These are phyloP conservation scores for Drosophila varians DNA, from an alignment of 1,140 invertebrate genomes.

Conservation along the genomic window DNA sequence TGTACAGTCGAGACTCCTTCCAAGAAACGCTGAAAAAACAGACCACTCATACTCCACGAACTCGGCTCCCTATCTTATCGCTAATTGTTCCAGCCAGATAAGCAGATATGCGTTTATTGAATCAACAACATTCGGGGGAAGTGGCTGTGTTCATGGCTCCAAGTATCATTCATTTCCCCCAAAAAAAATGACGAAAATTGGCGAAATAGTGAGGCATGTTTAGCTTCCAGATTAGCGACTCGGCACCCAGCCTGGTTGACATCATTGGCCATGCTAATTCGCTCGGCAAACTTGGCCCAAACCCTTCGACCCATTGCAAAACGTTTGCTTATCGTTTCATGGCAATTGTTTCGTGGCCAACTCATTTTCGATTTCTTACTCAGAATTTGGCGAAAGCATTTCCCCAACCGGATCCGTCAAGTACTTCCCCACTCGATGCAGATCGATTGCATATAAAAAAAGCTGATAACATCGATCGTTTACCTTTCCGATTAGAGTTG, in stretches of 20 bases:
- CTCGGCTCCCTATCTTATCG: constrained; percentile 58
- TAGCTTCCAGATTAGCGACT: constrained; percentile 44
- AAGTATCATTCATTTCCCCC: constrained; percentile 17
- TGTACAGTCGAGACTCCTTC: constrained; percentile 14
- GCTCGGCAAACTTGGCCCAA: neutral
- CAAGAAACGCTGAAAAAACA: constrained; percentile 18
- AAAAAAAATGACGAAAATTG: constrained; percentile 24
- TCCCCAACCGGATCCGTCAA: constrained; percentile 7
- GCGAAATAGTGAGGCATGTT: constrained; percentile 37
- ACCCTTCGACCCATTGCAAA: constrained; percentile 8
- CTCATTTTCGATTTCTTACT: constrained; percentile 53
- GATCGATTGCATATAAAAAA: neutral
- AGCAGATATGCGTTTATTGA: constrained; percentile 64
- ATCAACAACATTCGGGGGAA: constrained; percentile 36
- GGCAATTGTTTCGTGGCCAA: constrained; percentile 17
- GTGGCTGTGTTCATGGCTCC: constrained; percentile 14
- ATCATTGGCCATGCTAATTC: constrained; percentile 59
- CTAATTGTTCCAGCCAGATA: constrained; percentile 39
- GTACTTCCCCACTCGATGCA: constrained; percentile 6
- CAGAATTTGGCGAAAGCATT: constrained; percentile 30
- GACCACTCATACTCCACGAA: constrained; percentile 18
- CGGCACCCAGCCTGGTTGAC: constrained; percentile 40
- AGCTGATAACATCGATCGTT: neutral
- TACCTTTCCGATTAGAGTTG: constrained; percentile 18
- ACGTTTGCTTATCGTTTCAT: constrained; percentile 65